Conservation (phyloP, 92 coral and sea anemone species). For the Porites rus region DNA sequence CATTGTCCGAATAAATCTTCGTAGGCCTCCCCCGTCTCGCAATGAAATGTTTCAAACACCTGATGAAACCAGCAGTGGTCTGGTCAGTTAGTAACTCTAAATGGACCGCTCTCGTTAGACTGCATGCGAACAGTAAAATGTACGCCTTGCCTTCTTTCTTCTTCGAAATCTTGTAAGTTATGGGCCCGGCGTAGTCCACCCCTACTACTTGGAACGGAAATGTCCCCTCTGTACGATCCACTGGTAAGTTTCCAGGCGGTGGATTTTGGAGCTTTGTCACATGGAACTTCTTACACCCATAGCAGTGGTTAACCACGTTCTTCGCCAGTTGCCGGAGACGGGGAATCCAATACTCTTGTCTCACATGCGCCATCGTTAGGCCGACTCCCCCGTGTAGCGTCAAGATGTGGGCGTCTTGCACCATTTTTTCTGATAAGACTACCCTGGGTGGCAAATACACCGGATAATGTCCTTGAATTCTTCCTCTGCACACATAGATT, state of each 20-base stretch:
- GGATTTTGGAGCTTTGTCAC: neutral
- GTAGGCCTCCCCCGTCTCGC: conserved; percentile 65
- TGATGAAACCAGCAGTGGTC: conserved; percentile 25
- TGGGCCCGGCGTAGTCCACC: too few species aligned
- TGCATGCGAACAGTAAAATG: conserved; percentile 40
- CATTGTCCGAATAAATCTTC: conserved; percentile 68
- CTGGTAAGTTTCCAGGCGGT: conserved; percentile 36
- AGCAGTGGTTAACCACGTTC: conserved; percentile 22
- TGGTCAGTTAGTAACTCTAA: conserved; percentile 15
- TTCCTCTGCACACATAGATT: too few species aligned
- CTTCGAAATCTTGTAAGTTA: too few species aligned
- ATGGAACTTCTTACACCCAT: conserved; percentile 30
- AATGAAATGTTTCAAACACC: conserved; percentile 51
- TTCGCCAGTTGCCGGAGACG: conserved; percentile 12
- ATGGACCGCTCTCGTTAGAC: conserved; percentile 39
- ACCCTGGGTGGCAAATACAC: too few species aligned
- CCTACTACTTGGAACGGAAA: too few species aligned
- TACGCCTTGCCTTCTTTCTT: too few species aligned
- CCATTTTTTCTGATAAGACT: neutral
- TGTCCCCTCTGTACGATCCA: too few species aligned
- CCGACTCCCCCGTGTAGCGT: conserved; percentile 61
- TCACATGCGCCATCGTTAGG: neutral
- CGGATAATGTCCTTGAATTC: too few species aligned
- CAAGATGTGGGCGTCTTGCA: conserved; percentile 43
- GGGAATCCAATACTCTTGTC: conserved; percentile 26